These are phyloP conservation scores for Amyelois transitella DNA, from an alignment of 1,140 invertebrate species.

Conservation along the genomic window DNA sequence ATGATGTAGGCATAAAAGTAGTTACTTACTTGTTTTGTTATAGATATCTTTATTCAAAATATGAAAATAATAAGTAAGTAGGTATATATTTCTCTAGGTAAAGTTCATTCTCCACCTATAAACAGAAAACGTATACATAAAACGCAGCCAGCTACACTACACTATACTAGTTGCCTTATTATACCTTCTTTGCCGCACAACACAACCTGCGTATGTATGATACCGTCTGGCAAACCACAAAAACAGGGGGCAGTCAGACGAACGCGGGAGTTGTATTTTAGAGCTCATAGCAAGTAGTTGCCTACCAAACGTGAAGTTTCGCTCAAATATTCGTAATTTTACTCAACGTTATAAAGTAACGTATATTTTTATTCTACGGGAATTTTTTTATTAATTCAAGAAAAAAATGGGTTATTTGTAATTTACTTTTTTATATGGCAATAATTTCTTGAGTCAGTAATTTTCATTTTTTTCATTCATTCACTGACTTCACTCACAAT, in stretches of 20 bases:
- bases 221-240: too few species aligned
- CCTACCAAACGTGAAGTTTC: too few species aligned
- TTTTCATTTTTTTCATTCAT: constrained; percentile 1
- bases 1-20: background rate
- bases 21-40: background rate
- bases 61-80: too few species aligned
- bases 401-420: background rate
- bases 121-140: too few species aligned
- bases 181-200: too few species aligned
- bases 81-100: too few species aligned
- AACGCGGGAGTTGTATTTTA: constrained; percentile 20
- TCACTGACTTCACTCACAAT: background rate
- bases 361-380: background rate
- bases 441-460: constrained; percentile 23
- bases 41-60: background rate
- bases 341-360: too few species aligned
- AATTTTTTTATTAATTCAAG: background rate
- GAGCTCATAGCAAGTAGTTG: constrained; percentile 20
- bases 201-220: too few species aligned
- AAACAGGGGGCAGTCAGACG: background rate
- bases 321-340: background rate
- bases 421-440: constrained; percentile 21
- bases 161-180: too few species aligned
- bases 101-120: too few species aligned
- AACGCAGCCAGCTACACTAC: too few species aligned